phyloP scores from a whole-genome alignment of 1,140 invertebrate species.

The Tetragonula clypearis region DNA sequence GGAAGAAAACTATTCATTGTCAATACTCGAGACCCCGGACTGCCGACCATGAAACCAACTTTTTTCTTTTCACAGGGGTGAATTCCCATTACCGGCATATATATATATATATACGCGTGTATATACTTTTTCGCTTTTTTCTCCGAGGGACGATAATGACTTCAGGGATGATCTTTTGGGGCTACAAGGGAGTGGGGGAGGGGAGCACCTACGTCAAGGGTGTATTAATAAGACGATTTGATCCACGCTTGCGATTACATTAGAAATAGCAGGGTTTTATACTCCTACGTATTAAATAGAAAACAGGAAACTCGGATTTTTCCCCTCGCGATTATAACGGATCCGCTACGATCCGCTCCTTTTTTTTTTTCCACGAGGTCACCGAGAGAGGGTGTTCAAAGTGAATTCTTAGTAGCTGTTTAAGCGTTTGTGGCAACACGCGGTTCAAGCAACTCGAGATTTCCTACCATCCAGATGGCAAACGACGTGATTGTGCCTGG shows the following conservation, averaged over 20 bases:
- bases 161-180: slow-evolving; percentile 46
- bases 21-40: slow-evolving; percentile 65
- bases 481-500: not conserved
- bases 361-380: not conserved
- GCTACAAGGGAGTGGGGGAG: no score
- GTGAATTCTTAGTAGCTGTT: slow-evolving; percentile 18
- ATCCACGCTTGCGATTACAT: slow-evolving; percentile 29
- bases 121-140: slow-evolving; percentile 44
- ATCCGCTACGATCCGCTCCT: not conserved
- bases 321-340: not conserved
- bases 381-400: not conserved
- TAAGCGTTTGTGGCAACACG: not conserved
- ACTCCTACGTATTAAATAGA: slow-evolving; percentile 8
- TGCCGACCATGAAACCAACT: slow-evolving; percentile 64
- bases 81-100: slow-evolving; percentile 47
- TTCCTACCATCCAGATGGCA: not conserved
- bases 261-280: not conserved
- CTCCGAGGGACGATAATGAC: slow-evolving; percentile 46
- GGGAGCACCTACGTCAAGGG: not conserved
- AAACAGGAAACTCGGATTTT: not conserved
- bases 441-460: not conserved
- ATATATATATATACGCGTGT: no score
- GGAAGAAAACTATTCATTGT: slow-evolving; percentile 71
- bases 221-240: slow-evolving; percentile 47
- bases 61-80: slow-evolving; percentile 59